These are phyloP conservation scores for Caenorhabditis briggsae DNA, from an alignment of 1,140 invertebrate species.

Conservation along the genomic window DNA sequence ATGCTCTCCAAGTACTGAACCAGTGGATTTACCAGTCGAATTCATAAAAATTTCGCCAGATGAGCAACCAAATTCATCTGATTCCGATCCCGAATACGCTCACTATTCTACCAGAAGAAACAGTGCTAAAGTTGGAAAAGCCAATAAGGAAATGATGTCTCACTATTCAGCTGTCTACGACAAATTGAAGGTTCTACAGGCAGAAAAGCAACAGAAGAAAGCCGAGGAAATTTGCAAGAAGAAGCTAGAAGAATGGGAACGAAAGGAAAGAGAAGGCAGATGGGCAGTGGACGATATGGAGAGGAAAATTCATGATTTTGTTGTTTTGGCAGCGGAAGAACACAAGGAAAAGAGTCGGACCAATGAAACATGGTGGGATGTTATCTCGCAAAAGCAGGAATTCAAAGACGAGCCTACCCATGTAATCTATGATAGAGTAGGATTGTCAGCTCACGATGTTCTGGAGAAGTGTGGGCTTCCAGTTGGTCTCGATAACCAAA, in stretches of 20 bases:
- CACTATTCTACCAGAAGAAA: background rate
- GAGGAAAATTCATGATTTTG: conserved; percentile 16
- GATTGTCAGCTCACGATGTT: background rate
- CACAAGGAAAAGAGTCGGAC: too few relatives aligned
- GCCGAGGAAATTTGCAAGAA: background rate
- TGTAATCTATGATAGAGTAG: background rate
- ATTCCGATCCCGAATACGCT: too few relatives aligned
- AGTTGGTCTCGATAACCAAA: background rate
- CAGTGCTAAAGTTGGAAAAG: background rate
- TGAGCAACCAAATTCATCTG: too few relatives aligned
- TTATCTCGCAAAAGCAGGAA: background rate
- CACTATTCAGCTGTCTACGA: background rate
- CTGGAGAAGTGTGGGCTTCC: conserved; percentile 21
- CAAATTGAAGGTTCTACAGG: background rate
- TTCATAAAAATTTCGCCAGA: too few relatives aligned
- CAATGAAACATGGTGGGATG: background rate
- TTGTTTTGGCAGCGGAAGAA: background rate
- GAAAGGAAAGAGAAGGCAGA: background rate
- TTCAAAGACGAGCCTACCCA: background rate
- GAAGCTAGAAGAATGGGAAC: background rate
- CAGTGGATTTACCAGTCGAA: too few relatives aligned
- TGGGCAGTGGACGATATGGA: conserved; percentile 22
- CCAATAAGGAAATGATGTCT: conserved; percentile 5
- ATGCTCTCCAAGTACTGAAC: too few relatives aligned
- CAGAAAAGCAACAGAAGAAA: background rate